A percentile compares a stretch with the other conserved stretches of the same genome.
Conservation (phyloP, 1,140 invertebrate genomes). For the Contarinia nasturtii region DNA sequence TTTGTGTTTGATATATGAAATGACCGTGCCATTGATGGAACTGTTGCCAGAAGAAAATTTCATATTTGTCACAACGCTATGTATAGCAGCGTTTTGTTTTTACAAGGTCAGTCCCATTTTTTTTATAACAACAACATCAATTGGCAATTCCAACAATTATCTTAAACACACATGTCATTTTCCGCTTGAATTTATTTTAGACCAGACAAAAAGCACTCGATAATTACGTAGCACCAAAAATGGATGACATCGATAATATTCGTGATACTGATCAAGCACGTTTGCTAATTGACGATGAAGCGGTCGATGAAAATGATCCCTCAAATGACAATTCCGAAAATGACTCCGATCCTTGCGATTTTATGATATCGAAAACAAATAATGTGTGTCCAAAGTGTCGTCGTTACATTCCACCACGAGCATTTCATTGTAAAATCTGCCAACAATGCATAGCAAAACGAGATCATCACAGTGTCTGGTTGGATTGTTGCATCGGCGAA, state of each 20-base stretch:
- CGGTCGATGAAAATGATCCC: constrained; percentile 3
- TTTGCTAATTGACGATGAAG: constrained; percentile 9
- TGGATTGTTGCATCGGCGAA: constrained; percentile 29
- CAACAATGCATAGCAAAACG: constrained; percentile 16
- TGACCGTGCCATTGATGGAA: constrained; percentile 21
- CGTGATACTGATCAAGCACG: constrained; percentile 12
- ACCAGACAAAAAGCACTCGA: constrained; percentile 10
- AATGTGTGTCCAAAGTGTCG: constrained; percentile 17
- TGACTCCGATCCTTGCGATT: not conserved
- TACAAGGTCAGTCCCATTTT: constrained; percentile 9
- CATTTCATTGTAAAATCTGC: constrained; percentile 18
- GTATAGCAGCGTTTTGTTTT: constrained; percentile 13
- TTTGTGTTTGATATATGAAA: constrained; percentile 22
- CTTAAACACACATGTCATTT: no score
- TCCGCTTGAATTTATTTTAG: no score
- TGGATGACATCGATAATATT: constrained; percentile 12
- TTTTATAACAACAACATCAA: not conserved
- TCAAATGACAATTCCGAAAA: not conserved
- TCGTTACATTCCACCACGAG: constrained; percentile 13
- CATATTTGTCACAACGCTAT: constrained; percentile 18
- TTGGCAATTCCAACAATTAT: no score
- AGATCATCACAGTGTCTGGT: constrained; percentile 23
- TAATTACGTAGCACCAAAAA: constrained; percentile 14
- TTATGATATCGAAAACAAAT: constrained; percentile 3
- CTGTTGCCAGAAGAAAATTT: constrained; percentile 26